These are phyloP conservation scores for Trachelus troglodyta DNA, from an alignment of 2,888 invertebrate genomes.

Conservation along the genomic window DNA sequence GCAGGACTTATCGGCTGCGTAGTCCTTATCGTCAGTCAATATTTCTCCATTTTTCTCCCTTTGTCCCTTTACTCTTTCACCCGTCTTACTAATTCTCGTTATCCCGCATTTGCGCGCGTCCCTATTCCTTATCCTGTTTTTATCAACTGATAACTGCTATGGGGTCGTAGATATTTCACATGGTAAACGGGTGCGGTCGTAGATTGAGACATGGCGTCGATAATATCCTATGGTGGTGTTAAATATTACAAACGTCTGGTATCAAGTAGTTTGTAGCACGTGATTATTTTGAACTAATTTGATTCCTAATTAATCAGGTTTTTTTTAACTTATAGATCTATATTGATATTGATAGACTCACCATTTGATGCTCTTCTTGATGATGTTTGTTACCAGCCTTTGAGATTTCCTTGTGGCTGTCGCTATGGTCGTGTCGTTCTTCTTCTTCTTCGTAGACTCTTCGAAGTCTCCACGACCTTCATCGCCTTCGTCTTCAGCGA, in stretches of 20 bases:
- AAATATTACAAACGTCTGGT: too few species aligned
- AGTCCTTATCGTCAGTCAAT: conserved; percentile 44
- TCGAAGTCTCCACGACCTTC: conserved; percentile 20
- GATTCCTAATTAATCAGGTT: not conserved
- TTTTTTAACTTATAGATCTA: too few species aligned
- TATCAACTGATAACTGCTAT: not conserved
- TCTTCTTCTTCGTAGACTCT: conserved; percentile 18
- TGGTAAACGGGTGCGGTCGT: too few species aligned
- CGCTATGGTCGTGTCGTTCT: conserved; percentile 30
- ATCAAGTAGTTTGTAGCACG: too few species aligned
- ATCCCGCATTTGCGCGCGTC: conserved; percentile 31
- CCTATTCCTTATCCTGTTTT: not conserved
- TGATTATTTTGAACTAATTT: too few species aligned
- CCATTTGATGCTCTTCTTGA: conserved; percentile 62
- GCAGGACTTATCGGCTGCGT: conserved; percentile 36
- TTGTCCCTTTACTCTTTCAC: conserved; percentile 1
- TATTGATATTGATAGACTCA: conserved; percentile 39
- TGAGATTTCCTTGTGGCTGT: conserved; percentile 55
- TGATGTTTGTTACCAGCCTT: conserved; percentile 57
- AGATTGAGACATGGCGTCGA: too few species aligned
- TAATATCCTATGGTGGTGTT: too few species aligned
- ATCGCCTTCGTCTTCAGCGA: conserved; percentile 25
- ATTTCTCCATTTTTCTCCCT: conserved; percentile 32
- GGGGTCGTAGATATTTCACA: too few species aligned
- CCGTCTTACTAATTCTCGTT: conserved; percentile 20